These are phyloP conservation scores for Sebastes paucispinis DNA, from an alignment of 2,797 vertebrate genomes.

Conservation along the genomic window DNA sequence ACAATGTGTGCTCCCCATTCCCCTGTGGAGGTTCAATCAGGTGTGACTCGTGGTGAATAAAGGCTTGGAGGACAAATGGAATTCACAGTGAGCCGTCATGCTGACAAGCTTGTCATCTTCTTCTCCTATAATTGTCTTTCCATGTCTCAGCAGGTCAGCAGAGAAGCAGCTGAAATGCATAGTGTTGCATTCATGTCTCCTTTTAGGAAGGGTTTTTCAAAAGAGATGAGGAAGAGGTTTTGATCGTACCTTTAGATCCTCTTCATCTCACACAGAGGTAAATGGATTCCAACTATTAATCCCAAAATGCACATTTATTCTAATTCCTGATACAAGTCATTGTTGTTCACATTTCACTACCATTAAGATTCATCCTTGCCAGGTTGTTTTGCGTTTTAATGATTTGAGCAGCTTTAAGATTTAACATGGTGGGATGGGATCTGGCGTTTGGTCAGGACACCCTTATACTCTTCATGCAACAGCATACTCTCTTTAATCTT, in stretches of 20 bases:
- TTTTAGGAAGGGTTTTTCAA: conserved; percentile 14
- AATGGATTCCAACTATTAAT: background rate
- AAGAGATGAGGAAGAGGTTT: background rate
- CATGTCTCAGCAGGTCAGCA: conserved; percentile 60
- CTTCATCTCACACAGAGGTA: background rate
- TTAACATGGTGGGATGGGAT: background rate
- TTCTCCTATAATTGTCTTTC: conserved; percentile 68
- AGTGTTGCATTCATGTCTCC: conserved; percentile 42
- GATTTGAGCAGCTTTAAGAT: background rate
- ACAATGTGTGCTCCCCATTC: conserved; percentile 29
- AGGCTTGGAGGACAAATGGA: conserved; percentile 69
- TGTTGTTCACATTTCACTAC: background rate
- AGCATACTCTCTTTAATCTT: background rate
- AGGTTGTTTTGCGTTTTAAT: background rate
- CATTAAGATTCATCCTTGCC: background rate
- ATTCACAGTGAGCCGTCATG: conserved; percentile 65
- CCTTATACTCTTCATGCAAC: background rate
- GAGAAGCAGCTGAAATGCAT: conserved; percentile 39
- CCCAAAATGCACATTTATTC: background rate
- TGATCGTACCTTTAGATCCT: background rate
- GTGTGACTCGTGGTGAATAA: conserved; percentile 69
- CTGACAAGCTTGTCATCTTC: conserved; percentile 69
- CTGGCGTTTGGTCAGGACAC: background rate
- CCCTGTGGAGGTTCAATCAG: conserved; percentile 64
- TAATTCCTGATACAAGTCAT: background rate